These are phyloP conservation scores for Orthosia gothica DNA, from an alignment of 2,888 invertebrate species.

Conservation along the genomic window DNA sequence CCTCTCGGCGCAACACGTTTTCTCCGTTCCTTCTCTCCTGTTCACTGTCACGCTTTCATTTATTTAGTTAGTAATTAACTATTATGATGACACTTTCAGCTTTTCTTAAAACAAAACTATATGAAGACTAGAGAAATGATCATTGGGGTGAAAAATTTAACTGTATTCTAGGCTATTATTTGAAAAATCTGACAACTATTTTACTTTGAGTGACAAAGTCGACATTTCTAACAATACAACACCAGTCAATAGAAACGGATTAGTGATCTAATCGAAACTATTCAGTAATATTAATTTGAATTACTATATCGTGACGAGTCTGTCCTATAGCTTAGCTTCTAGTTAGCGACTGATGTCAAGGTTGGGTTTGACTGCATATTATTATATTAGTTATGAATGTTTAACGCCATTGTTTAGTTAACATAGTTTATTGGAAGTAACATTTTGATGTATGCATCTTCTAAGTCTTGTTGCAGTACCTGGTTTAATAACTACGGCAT, in stretches of 20 bases:
- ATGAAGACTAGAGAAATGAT: too few relatives aligned
- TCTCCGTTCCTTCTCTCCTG: too few relatives aligned
- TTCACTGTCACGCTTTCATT: too few relatives aligned
- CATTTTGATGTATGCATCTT: not conserved
- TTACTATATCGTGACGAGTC: slow-evolving; percentile 44
- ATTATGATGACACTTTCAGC: too few relatives aligned
- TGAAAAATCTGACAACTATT: too few relatives aligned
- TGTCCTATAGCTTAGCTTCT: slow-evolving; percentile 22
- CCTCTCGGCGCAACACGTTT: too few relatives aligned
- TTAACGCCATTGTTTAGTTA: slow-evolving; percentile 17
- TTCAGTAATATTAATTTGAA: slow-evolving; percentile 41
- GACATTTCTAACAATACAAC: slow-evolving; percentile 2
- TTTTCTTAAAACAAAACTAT: too few relatives aligned
- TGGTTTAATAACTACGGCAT: not conserved
- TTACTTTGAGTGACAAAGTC: too few relatives aligned
- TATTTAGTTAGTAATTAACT: too few relatives aligned
- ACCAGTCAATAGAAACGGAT: not conserved
- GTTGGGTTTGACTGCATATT: slow-evolving; percentile 9
- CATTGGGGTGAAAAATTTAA: too few relatives aligned
- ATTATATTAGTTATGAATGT: slow-evolving; percentile 13
- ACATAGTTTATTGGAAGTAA: not conserved
- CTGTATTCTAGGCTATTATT: too few relatives aligned
- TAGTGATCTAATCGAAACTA: slow-evolving; percentile 13
- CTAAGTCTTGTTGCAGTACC: too few relatives aligned
- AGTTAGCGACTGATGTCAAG: slow-evolving; percentile 46